A percentile compares a stretch with the other conserved stretches of the same genome.
phyloP scores from a whole-genome alignment of 2,888 invertebrate species.

The Lomographa bimaculata region DNA sequence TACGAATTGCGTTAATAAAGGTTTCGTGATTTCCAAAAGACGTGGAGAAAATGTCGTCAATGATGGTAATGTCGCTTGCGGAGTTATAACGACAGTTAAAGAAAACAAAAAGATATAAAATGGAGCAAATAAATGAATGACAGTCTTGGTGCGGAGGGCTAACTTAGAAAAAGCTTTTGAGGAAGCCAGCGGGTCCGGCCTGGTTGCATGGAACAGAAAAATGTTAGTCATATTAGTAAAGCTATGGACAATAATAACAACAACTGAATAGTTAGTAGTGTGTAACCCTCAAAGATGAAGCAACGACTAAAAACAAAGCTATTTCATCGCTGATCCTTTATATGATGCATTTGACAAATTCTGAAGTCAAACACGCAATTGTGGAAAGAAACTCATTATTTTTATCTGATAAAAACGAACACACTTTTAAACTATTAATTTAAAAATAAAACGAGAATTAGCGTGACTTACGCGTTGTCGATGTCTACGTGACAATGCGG shows the following conservation, averaged over 20 bases:
- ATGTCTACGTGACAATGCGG: too few species aligned
- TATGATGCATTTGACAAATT: too few species aligned
- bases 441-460: too few species aligned
- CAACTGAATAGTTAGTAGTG: conserved; percentile 4
- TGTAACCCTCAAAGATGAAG: too few species aligned
- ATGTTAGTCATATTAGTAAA: conserved; percentile 37
- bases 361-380: too few species aligned
- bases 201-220: conserved; percentile 72
- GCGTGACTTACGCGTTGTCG: too few species aligned
- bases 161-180: conserved; percentile 97
- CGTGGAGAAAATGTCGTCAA: conserved; percentile 61
- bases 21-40: conserved; percentile 53
- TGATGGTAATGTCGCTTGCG: conserved; percentile 67
- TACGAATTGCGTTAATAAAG: conserved; percentile 65
- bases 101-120: conserved; percentile 63
- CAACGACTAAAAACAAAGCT: too few species aligned
- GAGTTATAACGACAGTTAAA: conserved; percentile 59
- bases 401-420: too few species aligned
- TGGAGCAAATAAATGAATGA: conserved; percentile 75
- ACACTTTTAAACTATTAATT: too few species aligned
- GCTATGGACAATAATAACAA: conserved; percentile 19
- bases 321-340: too few species aligned
- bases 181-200: conserved; percentile 97
- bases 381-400: too few species aligned
- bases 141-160: conserved; percentile 81